A percentile compares a stretch with the other conserved stretches of the same genome.
Conservation (phyloP, 2,888 invertebrate genomes). For the Smittia aterrima region DNA sequence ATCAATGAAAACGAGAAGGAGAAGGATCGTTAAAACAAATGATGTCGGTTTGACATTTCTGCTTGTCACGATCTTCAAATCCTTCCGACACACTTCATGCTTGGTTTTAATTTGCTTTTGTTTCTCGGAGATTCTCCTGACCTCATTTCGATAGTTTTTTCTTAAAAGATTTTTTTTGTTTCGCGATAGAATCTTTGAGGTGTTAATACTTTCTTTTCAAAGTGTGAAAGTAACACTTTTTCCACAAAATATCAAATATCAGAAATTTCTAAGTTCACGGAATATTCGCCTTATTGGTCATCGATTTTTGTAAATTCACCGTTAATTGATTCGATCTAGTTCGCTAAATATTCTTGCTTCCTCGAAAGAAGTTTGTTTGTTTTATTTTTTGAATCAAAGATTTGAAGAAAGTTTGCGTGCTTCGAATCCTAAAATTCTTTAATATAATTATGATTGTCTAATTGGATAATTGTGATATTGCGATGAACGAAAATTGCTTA, state of each 20-base stretch:
- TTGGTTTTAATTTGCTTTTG: no score
- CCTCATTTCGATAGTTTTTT: no score
- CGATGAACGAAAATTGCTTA: neutral
- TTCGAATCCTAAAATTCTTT: no score
- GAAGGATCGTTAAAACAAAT: slow-evolving; percentile 11
- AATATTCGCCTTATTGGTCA: slow-evolving; percentile 22
- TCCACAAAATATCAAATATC: slow-evolving; percentile 9
- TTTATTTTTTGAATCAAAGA: no score
- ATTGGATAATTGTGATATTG: neutral
- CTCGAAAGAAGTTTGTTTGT: neutral
- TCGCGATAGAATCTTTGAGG: neutral
- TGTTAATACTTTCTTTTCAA: neutral
- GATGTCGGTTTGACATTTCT: slow-evolving; percentile 5
- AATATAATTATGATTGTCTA: neutral
- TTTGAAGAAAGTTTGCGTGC: no score
- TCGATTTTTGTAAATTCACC: slow-evolving; percentile 35
- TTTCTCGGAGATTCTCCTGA: no score
- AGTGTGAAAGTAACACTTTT: slow-evolving; percentile 31
- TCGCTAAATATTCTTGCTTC: neutral
- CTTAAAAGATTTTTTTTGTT: no score
- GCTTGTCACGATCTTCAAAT: no score
- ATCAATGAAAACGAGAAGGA: neutral
- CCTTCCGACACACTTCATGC: no score
- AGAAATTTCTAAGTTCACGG: neutral
- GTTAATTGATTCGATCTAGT: slow-evolving; percentile 21